Conservation (phyloP, 2,797 vertebrate species). For the Gallirallus australis region DNA sequence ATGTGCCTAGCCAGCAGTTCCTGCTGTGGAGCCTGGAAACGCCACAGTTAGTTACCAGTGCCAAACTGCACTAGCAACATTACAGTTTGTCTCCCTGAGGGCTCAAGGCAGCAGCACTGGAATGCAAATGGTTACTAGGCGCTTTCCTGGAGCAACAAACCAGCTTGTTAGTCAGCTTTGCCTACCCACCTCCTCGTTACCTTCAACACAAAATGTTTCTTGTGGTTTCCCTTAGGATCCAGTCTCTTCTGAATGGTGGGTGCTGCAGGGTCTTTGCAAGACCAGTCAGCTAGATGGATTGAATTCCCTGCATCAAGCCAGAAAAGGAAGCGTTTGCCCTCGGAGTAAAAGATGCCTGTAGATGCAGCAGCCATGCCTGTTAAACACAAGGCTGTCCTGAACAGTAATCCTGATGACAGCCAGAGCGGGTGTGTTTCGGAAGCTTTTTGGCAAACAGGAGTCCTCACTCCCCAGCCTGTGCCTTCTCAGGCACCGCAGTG, state of each 20-base stretch:
- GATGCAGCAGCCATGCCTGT: neutral
- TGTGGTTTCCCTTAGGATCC: neutral
- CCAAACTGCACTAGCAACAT: fast-evolving
- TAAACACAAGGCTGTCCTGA: neutral
- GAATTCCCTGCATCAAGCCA: neutral
- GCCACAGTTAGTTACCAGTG: neutral
- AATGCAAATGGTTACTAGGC: neutral
- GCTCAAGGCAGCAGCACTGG: neutral
- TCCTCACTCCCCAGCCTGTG: neutral
- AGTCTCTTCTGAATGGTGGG: neutral
- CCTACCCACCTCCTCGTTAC: neutral
- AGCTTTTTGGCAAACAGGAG: neutral
- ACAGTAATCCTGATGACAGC: neutral
- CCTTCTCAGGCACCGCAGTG: neutral
- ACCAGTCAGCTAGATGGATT: neutral
- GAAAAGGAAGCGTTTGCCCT: neutral
- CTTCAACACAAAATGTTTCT: neutral
- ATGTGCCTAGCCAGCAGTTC: neutral
- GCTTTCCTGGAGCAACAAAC: neutral
- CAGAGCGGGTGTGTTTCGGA: neutral
- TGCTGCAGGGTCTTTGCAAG: neutral
- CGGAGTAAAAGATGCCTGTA: neutral
- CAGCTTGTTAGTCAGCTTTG: neutral
- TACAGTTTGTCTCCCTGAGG: fast-evolving
- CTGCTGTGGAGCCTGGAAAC: neutral